Evolutionary conservation across 2,113 vertebrate genomes (phyloP).

Genomic region (Ahaetulla prasina): DNA sequence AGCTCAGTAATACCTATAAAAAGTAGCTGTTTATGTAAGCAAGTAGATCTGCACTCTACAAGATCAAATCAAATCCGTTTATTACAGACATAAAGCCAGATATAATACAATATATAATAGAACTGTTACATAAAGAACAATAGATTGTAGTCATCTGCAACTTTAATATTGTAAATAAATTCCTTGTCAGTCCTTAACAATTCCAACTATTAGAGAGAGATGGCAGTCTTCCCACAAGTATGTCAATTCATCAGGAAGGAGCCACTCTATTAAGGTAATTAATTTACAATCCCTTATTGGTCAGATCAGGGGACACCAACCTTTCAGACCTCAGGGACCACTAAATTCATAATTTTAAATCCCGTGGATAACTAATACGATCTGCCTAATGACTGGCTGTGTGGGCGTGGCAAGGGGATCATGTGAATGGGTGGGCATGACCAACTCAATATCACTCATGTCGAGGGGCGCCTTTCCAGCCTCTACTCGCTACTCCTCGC

Average conservation of each 20-base stretch:
- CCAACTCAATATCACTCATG: too few species aligned
- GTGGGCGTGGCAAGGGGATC: too few species aligned
- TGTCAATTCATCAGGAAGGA: not conserved
- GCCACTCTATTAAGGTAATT: not conserved
- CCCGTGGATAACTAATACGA: too few species aligned
- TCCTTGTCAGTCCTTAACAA: not conserved
- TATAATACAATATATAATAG: not conserved
- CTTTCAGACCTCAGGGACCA: too few species aligned
- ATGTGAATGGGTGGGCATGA: too few species aligned
- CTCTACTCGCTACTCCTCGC: too few species aligned
- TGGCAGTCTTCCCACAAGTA: not conserved
- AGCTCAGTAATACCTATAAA: not conserved
- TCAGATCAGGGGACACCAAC: too few species aligned
- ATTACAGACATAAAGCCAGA: not conserved
- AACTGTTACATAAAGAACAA: not conserved
- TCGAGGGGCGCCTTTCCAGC: too few species aligned
- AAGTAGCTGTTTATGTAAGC: not conserved
- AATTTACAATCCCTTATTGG: not conserved
- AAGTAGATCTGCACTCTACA: not conserved
- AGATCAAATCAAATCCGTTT: not conserved
- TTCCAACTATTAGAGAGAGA: not conserved
- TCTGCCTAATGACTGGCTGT: too few species aligned
- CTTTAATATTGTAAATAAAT: not conserved
- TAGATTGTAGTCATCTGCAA: not conserved
- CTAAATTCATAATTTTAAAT: too few species aligned